Conservation (phyloP, 2,888 invertebrate genomes). For the Oscheius myriophilus region DNA sequence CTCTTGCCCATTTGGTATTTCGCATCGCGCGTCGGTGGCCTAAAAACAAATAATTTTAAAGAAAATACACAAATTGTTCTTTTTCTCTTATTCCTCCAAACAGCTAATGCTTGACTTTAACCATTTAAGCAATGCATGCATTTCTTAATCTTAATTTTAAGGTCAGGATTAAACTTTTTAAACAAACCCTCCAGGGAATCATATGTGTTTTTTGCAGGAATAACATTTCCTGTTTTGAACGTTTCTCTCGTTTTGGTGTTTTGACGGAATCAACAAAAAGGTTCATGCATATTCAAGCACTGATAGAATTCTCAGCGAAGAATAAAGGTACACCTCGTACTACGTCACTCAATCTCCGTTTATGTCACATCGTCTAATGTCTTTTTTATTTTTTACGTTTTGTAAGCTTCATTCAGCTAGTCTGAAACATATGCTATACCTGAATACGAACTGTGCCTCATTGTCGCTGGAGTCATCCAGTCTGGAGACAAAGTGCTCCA, state of each 20-base stretch:
- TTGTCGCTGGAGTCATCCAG: constrained; percentile 42
- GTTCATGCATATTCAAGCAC: neutral
- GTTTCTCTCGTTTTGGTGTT: neutral
- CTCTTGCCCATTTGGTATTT: constrained; percentile 53
- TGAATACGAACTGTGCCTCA: constrained; percentile 54
- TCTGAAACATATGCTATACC: constrained; percentile 25
- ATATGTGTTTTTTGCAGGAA: no score
- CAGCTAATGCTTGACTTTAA: no score
- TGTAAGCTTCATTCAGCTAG: neutral
- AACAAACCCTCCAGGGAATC: no score
- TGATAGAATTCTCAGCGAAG: neutral
- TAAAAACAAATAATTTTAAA: neutral
- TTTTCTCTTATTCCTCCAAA: no score
- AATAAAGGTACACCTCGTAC: neutral
- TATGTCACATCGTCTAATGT: no score
- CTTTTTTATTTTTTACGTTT: neutral
- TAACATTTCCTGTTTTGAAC: neutral
- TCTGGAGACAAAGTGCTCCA: constrained; percentile 51
- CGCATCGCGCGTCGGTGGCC: constrained; percentile 6
- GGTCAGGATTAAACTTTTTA: no score
- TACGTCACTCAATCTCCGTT: no score
- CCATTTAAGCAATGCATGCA: no score
- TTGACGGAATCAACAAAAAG: no score
- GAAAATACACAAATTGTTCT: no score
- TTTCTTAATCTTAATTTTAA: no score